Conservation (phyloP, 2,113 vertebrate genomes). For the Notothenia coriiceps region DNA sequence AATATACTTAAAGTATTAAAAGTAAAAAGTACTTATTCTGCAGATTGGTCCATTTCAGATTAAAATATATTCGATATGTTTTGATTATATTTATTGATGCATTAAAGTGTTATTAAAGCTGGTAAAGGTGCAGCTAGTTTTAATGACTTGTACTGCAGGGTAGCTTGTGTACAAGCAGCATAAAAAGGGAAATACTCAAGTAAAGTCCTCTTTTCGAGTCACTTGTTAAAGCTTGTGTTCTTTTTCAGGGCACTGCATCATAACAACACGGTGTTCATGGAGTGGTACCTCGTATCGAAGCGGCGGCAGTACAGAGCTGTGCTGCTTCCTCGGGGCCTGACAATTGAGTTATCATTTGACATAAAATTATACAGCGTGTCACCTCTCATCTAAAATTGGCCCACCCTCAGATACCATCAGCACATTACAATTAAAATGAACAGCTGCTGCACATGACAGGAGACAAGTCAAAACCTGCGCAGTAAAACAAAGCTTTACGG, state of each 20-base stretch:
- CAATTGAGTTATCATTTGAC: slow-evolving; percentile 44
- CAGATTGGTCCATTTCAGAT: too few relatives aligned
- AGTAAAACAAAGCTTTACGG: slow-evolving; percentile 12
- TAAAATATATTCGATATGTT: too few relatives aligned
- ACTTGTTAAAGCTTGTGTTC: not conserved
- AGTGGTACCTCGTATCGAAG: not conserved
- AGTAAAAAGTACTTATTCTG: too few relatives aligned
- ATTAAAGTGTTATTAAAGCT: too few relatives aligned
- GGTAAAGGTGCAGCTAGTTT: too few relatives aligned
- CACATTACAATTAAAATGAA: slow-evolving; percentile 32
- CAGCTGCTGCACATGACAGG: slow-evolving; percentile 39
- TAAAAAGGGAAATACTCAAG: too few relatives aligned
- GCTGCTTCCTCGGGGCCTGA: slow-evolving; percentile 14
- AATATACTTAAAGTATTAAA: too few relatives aligned
- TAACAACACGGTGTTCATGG: not conserved
- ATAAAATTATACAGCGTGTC: slow-evolving; percentile 61
- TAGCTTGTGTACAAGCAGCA: too few relatives aligned
- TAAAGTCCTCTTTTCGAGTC: not conserved
- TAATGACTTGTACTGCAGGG: too few relatives aligned
- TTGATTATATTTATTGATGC: too few relatives aligned
- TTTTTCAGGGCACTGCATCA: not conserved
- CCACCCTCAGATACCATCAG: slow-evolving; percentile 30
- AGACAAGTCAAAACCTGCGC: slow-evolving; percentile 1
- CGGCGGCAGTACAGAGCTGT: slow-evolving; percentile 19
- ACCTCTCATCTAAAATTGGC: slow-evolving; percentile 44